Evolutionary conservation across 1,140 invertebrate genomes (phyloP).

Genomic region (Chrysoperla carnea): DNA sequence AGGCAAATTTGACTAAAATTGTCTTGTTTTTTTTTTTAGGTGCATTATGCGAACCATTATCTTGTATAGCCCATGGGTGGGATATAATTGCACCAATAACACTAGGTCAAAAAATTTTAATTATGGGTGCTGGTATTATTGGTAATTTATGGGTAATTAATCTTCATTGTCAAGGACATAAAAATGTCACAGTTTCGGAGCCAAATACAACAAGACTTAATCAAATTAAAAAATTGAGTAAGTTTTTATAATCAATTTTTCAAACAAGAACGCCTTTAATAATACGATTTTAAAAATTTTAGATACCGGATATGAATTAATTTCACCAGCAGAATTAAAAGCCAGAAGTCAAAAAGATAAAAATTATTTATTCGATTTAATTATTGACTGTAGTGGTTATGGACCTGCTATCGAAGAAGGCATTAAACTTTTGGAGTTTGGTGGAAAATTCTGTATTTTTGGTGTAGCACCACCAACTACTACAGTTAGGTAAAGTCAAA

Average conservation of each 20-base stretch:
- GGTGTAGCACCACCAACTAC: conserved; percentile 30
- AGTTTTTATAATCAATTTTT: conserved; percentile 6
- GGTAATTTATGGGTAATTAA: conserved; percentile 45
- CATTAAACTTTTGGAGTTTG: conserved; percentile 23
- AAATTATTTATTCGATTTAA: conserved; percentile 29
- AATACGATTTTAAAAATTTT: conserved; percentile 9
- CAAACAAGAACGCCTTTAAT: too few species aligned
- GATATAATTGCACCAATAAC: conserved; percentile 35
- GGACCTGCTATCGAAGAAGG: conserved; percentile 32
- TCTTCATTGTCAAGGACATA: conserved; percentile 44
- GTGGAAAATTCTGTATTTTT: conserved; percentile 35
- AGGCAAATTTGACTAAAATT: too few species aligned
- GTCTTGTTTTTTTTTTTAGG: conserved; percentile 19
- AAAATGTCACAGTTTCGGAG: conserved; percentile 44
- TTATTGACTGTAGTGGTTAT: conserved; percentile 46
- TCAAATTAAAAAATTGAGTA: conserved; percentile 35
- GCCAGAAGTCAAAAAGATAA: conserved; percentile 13
- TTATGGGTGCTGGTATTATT: conserved; percentile 51
- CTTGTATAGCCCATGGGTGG: conserved; percentile 47
- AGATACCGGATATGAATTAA: conserved; percentile 34
- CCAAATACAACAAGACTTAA: conserved; percentile 32
- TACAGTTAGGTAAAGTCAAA: conserved; percentile 20
- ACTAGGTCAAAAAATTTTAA: conserved; percentile 37
- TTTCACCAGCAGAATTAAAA: conserved; percentile 31
- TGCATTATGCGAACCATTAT: conserved; percentile 42